Conservation (phyloP, 2,113 vertebrate genomes). For the Budorcas taxicolor region DNA sequence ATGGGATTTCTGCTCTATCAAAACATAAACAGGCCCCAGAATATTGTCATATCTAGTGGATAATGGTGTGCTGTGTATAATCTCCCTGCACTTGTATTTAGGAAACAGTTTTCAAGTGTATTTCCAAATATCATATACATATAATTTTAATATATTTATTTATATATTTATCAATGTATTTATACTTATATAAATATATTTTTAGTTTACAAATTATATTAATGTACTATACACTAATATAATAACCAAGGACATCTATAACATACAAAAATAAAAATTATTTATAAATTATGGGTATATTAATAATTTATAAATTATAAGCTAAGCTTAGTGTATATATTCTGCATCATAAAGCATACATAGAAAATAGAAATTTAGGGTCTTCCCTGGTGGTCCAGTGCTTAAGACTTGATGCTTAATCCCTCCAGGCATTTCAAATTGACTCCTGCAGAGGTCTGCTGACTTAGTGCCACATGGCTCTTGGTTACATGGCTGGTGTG, state of each 20-base stretch:
- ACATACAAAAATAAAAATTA: slow-evolving; percentile 10
- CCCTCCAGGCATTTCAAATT: slow-evolving; percentile 31
- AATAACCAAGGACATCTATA: background rate
- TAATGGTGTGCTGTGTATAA: background rate
- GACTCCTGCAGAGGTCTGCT: slow-evolving; percentile 5
- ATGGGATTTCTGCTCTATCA: background rate
- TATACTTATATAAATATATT: background rate
- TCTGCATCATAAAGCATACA: background rate
- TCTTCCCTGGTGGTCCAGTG: background rate
- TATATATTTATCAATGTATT: background rate
- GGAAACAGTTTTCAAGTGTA: background rate
- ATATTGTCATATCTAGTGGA: background rate
- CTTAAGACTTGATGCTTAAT: background rate
- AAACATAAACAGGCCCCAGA: background rate
- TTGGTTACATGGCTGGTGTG: slow-evolving; percentile 10
- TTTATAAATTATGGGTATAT: background rate
- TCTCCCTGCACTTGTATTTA: background rate
- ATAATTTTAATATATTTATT: background rate
- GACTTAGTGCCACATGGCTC: slow-evolving; percentile 12
- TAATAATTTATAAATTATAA: slow-evolving; percentile 1
- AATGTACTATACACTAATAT: background rate
- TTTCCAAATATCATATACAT: background rate
- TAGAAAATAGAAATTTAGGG: background rate
- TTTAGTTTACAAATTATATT: background rate
- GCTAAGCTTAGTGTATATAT: background rate